Evolutionary conservation across 2,113 vertebrate genomes (phyloP).

Genomic region (Sturnus vulgaris): DNA sequence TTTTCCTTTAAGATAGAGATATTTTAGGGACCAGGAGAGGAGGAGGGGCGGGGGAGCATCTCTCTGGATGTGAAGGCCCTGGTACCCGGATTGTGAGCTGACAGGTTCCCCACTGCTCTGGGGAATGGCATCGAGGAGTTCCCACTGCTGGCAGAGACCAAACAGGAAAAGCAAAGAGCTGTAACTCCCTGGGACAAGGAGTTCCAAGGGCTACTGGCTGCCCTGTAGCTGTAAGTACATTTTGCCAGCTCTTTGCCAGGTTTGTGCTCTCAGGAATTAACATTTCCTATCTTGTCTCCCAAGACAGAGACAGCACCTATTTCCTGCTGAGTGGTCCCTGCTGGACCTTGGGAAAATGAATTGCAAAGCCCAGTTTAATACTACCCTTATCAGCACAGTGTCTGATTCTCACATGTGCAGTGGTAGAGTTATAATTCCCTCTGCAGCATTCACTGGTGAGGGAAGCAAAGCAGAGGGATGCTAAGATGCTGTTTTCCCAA

Average conservation of each 20-base stretch:
- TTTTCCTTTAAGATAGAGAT: slow-evolving; percentile 32
- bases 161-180: neutral
- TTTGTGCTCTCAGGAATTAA: neutral
- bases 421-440: neutral
- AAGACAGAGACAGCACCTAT: neutral
- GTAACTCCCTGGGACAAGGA: neutral
- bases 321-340: neutral
- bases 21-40: neutral
- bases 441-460: neutral
- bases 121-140: neutral
- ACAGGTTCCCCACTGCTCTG: slow-evolving; percentile 24
- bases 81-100: neutral
- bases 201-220: neutral
- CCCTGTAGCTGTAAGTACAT: neutral
- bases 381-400: too few species aligned
- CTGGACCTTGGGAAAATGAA: neutral
- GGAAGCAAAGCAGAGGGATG: neutral
- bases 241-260: neutral
- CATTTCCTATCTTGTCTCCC: neutral
- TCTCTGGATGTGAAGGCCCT: neutral
- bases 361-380: neutral
- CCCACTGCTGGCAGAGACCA: neutral
- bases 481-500: neutral
- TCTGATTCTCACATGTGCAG: neutral
- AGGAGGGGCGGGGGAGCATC: neutral